Percentiles rank a stretch among this genome's conserved stretches.
These are phyloP conservation scores for Latrodectus hesperus DNA, from an alignment of 2,888 invertebrate genomes.

Conservation along the genomic window DNA sequence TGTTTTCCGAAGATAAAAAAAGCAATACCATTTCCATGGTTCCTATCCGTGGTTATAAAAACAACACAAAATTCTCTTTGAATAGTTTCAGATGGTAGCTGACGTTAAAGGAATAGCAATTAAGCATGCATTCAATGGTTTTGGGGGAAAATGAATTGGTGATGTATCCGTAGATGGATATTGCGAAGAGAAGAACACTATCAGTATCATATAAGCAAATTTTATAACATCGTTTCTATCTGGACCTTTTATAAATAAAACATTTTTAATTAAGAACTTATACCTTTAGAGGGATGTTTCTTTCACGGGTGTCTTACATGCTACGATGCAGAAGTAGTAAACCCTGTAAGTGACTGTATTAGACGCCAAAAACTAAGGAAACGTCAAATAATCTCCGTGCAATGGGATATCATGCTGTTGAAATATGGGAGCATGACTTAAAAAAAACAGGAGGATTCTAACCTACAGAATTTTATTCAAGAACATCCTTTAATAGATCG, in stretches of 20 bases:
- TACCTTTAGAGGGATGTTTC: not conserved
- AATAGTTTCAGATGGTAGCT: conserved; percentile 6
- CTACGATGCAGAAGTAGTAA: not conserved
- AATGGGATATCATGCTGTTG: not conserved
- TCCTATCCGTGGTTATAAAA: conserved; percentile 10
- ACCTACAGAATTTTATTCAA: no score
- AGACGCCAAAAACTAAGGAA: not conserved
- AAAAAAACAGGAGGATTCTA: not conserved
- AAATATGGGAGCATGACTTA: conserved; percentile 21
- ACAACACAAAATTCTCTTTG: not conserved
- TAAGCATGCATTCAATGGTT: conserved; percentile 15
- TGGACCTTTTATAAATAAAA: not conserved
- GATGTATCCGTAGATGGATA: conserved; percentile 20
- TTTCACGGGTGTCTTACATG: not conserved
- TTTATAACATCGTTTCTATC: not conserved
- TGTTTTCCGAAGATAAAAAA: not conserved
- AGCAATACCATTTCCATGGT: conserved; percentile 8
- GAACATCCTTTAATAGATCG: not conserved
- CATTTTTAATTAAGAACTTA: not conserved
- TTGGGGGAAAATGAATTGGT: not conserved
- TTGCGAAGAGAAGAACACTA: conserved; percentile 1
- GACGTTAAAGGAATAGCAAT: not conserved
- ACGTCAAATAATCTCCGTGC: not conserved
- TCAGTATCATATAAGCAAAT: not conserved
- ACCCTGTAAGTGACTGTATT: not conserved